Evolutionary conservation across 2,113 vertebrate species (phyloP).

Genomic region (Atherinomorus stipes): DNA sequence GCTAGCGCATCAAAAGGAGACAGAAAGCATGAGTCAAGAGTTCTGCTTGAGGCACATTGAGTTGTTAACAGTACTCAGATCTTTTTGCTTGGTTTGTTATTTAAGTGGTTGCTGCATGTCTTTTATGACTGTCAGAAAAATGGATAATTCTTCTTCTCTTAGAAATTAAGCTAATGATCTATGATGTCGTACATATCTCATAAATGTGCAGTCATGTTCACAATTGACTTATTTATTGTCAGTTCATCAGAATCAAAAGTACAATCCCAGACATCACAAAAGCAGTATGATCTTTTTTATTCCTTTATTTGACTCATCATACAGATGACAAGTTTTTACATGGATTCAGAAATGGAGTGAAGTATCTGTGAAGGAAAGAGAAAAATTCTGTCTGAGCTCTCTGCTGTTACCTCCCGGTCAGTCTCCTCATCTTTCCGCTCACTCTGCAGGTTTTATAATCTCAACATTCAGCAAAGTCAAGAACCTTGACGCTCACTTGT

Average conservation of each 20-base stretch:
- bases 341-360: not conserved
- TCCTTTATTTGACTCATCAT: conserved; percentile 59
- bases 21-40: not conserved
- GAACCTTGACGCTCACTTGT: conserved; percentile 62
- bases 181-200: not conserved
- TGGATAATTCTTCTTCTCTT: not conserved
- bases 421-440: conserved; percentile 48
- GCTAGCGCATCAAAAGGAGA: not conserved
- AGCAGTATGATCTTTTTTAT: conserved; percentile 8
- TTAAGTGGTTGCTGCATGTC: conserved; percentile 2
- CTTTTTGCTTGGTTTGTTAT: not conserved
- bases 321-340: conserved; percentile 32
- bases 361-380: not conserved
- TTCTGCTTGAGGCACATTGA: conserved; percentile 48
- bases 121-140: conserved; percentile 30
- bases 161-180: not conserved
- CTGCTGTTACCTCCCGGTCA: conserved; percentile 24
- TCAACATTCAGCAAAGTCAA: conserved; percentile 74
- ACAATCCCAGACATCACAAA: conserved; percentile 9
- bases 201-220: not conserved
- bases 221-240: not conserved
- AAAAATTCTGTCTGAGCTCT: conserved; percentile 21
- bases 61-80: conserved; percentile 50
- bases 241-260: not conserved
- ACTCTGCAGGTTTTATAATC: conserved; percentile 65